Evolutionary conservation across 2,888 invertebrate species (phyloP).

Genomic region (Mythimna loreyi): DNA sequence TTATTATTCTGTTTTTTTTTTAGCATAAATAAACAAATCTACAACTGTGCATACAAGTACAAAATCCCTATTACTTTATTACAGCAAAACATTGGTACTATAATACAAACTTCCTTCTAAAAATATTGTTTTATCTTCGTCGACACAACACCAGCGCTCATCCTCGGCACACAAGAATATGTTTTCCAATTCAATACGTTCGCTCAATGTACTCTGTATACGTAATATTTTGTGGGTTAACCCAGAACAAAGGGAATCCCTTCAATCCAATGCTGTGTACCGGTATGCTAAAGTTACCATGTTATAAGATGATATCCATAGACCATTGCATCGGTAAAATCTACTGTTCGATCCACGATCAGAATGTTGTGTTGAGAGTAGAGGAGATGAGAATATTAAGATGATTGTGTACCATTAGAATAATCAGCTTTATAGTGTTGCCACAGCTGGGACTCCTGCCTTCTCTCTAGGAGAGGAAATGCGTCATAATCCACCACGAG

Average conservation of each 20-base stretch:
- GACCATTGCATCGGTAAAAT: not conserved
- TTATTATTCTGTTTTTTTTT: not conserved
- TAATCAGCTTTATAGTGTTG: too few species aligned
- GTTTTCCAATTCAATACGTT: slow-evolving; percentile 73
- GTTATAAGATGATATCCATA: not conserved
- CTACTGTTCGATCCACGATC: too few species aligned
- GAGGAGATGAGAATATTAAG: too few species aligned
- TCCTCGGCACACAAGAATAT: slow-evolving; percentile 63
- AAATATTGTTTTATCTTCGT: slow-evolving; percentile 34
- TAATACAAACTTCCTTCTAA: slow-evolving; percentile 8
- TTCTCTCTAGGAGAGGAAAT: too few species aligned
- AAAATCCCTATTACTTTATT: not conserved
- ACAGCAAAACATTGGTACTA: slow-evolving; percentile 4
- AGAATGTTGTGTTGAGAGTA: too few species aligned
- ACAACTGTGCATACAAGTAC: not conserved
- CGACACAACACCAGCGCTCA: slow-evolving; percentile 7
- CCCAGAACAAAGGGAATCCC: slow-evolving; percentile 66
- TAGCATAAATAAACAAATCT: not conserved
- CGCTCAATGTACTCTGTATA: slow-evolving; percentile 44
- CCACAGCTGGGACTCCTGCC: too few species aligned
- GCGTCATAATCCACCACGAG: too few species aligned
- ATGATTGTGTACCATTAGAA: too few species aligned
- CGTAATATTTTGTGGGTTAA: slow-evolving; percentile 67
- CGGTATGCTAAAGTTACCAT: slow-evolving; percentile 56
- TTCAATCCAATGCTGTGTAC: slow-evolving; percentile 58